Evolutionary conservation across 2,888 invertebrate species (phyloP).

Genomic region (Thyatira batis): DNA sequence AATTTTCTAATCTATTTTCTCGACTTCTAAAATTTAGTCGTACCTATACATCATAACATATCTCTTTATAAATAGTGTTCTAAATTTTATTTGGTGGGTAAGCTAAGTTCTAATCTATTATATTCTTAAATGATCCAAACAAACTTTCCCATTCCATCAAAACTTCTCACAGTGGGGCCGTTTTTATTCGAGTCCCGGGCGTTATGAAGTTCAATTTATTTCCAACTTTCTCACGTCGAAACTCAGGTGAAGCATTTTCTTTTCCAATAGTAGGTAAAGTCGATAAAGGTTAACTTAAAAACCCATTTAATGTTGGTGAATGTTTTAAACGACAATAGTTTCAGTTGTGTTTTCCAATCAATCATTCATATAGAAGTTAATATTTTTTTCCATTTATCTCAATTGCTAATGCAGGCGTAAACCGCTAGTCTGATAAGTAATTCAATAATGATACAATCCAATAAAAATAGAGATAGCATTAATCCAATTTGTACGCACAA

Average conservation of each 20-base stretch:
- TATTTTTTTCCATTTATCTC: not conserved
- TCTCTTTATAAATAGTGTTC: not conserved
- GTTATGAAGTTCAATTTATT: constrained; percentile 26
- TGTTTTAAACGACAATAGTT: not conserved
- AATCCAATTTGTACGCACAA: not conserved
- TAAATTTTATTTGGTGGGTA: not conserved
- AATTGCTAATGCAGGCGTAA: not conserved
- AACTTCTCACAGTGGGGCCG: constrained; percentile 37
- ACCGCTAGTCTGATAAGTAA: not conserved
- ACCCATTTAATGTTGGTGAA: not conserved
- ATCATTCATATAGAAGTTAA: too few species aligned
- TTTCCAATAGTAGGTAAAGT: not conserved
- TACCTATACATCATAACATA: too few species aligned
- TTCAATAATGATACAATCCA: not conserved
- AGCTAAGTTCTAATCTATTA: not conserved
- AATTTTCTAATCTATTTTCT: not conserved
- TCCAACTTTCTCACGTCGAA: constrained; percentile 24
- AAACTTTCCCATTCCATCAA: constrained; percentile 37
- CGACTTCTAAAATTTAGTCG: too few species aligned
- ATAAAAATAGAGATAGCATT: not conserved
- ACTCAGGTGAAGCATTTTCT: constrained; percentile 8
- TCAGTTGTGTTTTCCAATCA: not conserved
- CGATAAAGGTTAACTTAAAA: not conserved
- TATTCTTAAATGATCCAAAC: constrained; percentile 27
- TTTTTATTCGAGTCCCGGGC: constrained; percentile 29